Base-by-base conservation (phyloP, 2,888 invertebrate genomes). In the Protonemura montana region DNA sequence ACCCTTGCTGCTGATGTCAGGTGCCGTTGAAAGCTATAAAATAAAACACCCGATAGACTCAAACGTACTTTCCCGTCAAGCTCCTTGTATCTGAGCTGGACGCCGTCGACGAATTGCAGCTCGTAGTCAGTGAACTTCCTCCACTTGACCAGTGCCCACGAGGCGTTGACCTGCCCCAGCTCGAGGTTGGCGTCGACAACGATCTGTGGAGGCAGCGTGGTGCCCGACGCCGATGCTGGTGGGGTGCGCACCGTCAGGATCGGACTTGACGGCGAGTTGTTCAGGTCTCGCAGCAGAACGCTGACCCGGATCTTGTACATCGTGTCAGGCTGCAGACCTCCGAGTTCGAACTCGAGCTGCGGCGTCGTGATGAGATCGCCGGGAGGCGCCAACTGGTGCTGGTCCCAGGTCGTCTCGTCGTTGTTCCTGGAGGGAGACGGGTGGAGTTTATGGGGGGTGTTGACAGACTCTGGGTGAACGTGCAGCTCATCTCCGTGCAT, bases 371-470 rank as follows among this genome's bases (percentile, higher is more conserved):
- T 95, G 6, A 97, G 92, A 90, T 97, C 97, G 89, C 96, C 95
- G 0, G 97, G 96, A 16, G 97, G 97, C 0, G 97, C 97, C 89
- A 97, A 97, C 26, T 96, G 95, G 93, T 97, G 97, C 0, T 95
- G 94, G 89, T 95, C 94, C 98, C 98, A 98, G 6, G 93, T 94
- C 0, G 94, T 93, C 21, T 95, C 93, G 89, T 97, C 95, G 87
- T 94, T 94, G 88, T 94, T 94, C 25, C 95, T 94, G 89, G 10
- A 90, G 90, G 88, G 85, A 21, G 28, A 7, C 29, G 6, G 13
- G 28, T 2, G 21, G n/a, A 76, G 3, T 5, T 76, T 76, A 76
- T 5, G 5, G 2, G 26, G n/a, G 5, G 26, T n/a, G 21, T 26
- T 26, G 21, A 76, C 76, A 76, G 76, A 35, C 3, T 35, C 3